Base-by-base conservation (phyloP, 2,888 invertebrate species). In the Argyresthia goedartella region DNA sequence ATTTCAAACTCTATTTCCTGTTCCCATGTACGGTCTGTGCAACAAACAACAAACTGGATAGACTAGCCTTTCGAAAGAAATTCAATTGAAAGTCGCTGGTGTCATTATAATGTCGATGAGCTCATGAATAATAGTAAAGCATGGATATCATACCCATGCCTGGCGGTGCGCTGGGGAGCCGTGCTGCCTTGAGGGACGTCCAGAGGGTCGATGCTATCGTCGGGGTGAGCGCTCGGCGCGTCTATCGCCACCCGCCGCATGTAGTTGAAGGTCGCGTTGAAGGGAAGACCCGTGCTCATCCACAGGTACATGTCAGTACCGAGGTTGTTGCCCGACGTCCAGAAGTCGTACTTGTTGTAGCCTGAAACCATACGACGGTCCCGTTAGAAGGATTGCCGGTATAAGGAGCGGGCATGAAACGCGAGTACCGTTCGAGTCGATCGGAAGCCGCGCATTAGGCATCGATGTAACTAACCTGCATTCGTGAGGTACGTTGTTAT, bases 201-300 rank as follows among this genome's bases (percentile, higher is more conserved):
- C 2, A 90, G 82, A 15, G 90, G 90, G 73, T 90, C 90, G 59
- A 89, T 79, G 63, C 88, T 88, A 68, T 88, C 86, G 58, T 87
- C 89, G 15, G 86, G 69, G 56, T 81, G 85, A 56, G 88, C 88
- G 67, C 85, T 86, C 15, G 89, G 85, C 54, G 88, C 81, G 56
- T 87, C 88, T 54, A 89, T 76, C 49, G 79, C 71, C 66, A 91
- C 88, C 36, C 86, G 69, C 57, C 85, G 66, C 91, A 94, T 93
- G 75, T 93, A 93, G 78, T 93, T 93, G 76, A 95, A 95, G n/a
- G 95, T 95, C 25, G 93, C 92, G 76, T 95, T 95, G 82, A 95
- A 94, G 39, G 95, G 94, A 55, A 94, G 79, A 11, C 95, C 95
- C 39, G 94, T 94, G 72, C 94, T 95, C 95, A 95, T 94, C 95